Percentiles rank a stretch among this genome's conserved stretches.
Evolutionary conservation across 2,888 invertebrate genomes (phyloP).

Genomic region (Pseudanteris insignis): DNA sequence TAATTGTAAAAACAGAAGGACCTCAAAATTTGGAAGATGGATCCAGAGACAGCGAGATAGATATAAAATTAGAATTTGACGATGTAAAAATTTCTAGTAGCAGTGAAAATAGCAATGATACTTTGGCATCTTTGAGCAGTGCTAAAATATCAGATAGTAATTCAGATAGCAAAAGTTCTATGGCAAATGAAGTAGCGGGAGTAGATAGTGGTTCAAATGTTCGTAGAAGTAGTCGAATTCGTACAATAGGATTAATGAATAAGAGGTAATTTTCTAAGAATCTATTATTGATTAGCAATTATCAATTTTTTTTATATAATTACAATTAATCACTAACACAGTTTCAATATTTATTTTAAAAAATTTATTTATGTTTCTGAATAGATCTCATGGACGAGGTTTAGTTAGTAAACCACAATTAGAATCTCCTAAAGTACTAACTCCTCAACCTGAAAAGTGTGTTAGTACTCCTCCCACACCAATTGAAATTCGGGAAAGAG

Average conservation of each 20-base stretch:
- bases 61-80: slow-evolving; percentile 58
- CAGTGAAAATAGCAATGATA: slow-evolving; percentile 71
- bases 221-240: slow-evolving; percentile 78
- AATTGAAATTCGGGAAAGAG: slow-evolving; percentile 52
- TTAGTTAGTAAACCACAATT: slow-evolving; percentile 59
- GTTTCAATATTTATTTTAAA: too few relatives aligned
- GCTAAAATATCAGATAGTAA: slow-evolving; percentile 55
- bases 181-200: slow-evolving; percentile 59
- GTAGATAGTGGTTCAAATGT: slow-evolving; percentile 65
- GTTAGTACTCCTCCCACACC: slow-evolving; percentile 39
- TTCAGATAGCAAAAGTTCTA: slow-evolving; percentile 43
- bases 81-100: slow-evolving; percentile 58
- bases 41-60: slow-evolving; percentile 57
- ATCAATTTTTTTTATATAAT: not conserved
- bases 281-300: too few relatives aligned
- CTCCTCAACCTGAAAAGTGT: slow-evolving; percentile 52
- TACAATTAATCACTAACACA: not conserved
- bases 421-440: slow-evolving; percentile 51
- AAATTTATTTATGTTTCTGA: too few relatives aligned
- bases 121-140: slow-evolving; percentile 57
- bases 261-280: slow-evolving; percentile 69
- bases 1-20: slow-evolving; percentile 35
- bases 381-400: slow-evolving; percentile 63
- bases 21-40: slow-evolving; percentile 50
- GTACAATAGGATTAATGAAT: slow-evolving; percentile 77